Evolutionary conservation across 2,888 invertebrate species (phyloP), one percentile per base, ranked within the genome.

Genomic region (Microchrysa polita): DNA sequence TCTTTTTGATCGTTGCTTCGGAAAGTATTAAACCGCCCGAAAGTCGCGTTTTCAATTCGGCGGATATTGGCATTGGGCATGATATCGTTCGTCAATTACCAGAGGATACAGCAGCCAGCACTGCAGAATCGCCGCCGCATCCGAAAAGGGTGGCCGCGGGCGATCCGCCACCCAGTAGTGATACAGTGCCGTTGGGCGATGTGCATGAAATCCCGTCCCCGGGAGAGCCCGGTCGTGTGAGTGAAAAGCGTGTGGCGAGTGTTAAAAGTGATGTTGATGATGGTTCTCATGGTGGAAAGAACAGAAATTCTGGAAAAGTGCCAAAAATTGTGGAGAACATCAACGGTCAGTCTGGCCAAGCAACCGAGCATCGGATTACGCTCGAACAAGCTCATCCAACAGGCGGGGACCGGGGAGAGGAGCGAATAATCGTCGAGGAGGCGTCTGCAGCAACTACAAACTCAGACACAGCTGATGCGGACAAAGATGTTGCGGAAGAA

Each of bases 1-100:
- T 89, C 77, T 88, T 89, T 82, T 82, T 89, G 77, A 84, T 89
- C 80, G 88, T 88, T 80, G 88, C 89, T 73, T 87, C 88, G 48
- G 89, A 89, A 81, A 87, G 84, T 63, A 78, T 78, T 78, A 85
- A 87, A 78, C 85, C 85, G 27, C 20, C 9, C 22, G 53, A 52
- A n/a, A 69, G 34, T 23, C 57, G 69, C 53, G 22, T 57, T 20
- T n/a, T n/a, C 18, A 52, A 74, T 18, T 48, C 40, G 48, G 9
- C 53, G n/a, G 48, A 23, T 55, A 52, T 52, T 20, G 42, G 5
- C 40, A 10, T 69, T 53, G 60, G 42, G n/a, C 52, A 53, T 10
- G 18, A 55, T 4, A 73, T 60, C 67, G 27, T 34, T 34, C 27
- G 27, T 34, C 27, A 34, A 34, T 34, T 34, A 34, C 27, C 5